A percentile compares a stretch with the other conserved stretches of the same genome.
Evolutionary conservation across 2,113 vertebrate species (phyloP).

Genomic region (Bungarus multicinctus): DNA sequence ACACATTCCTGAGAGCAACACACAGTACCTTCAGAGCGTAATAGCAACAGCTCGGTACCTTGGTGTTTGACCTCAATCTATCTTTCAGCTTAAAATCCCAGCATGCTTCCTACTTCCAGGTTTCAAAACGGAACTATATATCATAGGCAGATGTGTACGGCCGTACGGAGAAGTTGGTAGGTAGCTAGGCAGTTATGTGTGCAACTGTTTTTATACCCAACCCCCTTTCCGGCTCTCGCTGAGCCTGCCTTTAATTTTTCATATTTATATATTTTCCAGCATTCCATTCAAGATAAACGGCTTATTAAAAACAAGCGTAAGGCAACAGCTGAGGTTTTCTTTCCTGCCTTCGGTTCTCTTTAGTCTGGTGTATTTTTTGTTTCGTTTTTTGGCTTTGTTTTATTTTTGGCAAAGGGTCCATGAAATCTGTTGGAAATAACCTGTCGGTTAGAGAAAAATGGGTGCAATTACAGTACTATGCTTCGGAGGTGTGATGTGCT

Average conservation of each 20-base stretch:
- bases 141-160: conserved; percentile 63
- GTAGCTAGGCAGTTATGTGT: background rate
- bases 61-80: conserved; percentile 91
- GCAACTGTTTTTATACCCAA: background rate
- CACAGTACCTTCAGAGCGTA: conserved; percentile 88
- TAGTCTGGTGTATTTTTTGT: no score
- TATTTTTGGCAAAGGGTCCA: background rate
- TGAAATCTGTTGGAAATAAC: background rate
- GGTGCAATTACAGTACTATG: background rate
- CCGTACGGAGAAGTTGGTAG: background rate
- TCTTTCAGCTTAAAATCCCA: conserved; percentile 79
- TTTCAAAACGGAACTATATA: conserved; percentile 69
- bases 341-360: background rate
- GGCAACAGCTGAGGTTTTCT: background rate
- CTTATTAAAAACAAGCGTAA: conserved; percentile 3
- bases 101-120: conserved; percentile 73
- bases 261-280: background rate
- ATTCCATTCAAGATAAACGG: conserved; percentile 14
- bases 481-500: background rate
- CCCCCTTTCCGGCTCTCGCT: background rate
- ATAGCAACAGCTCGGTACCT: conserved; percentile 90
- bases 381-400: background rate
- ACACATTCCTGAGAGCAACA: conserved; percentile 86
- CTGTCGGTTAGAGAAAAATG: background rate
- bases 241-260: background rate